Percentiles rank a stretch among this genome's conserved stretches.
These are phyloP conservation scores for Synergus japonicus DNA, from an alignment of 2,888 invertebrate species.

Conservation along the genomic window DNA sequence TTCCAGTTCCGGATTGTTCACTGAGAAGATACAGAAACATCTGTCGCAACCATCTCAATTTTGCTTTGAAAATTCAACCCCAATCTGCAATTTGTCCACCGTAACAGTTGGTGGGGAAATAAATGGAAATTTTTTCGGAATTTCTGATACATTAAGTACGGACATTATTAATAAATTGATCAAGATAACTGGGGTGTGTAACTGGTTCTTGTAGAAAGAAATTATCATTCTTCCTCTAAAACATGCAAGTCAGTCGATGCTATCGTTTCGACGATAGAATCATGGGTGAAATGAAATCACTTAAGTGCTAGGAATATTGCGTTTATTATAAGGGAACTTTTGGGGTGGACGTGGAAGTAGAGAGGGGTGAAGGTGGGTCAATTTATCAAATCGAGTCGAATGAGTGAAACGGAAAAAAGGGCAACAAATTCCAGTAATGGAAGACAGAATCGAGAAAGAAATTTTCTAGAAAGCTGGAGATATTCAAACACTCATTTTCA, in stretches of 20 bases:
- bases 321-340: background rate
- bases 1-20: slow-evolving; percentile 54
- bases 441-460: background rate
- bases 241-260: slow-evolving; percentile 32
- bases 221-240: background rate
- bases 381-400: slow-evolving; percentile 5
- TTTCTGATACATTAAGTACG: too few relatives aligned
- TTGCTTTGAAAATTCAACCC: background rate
- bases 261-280: slow-evolving; percentile 11
- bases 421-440: background rate
- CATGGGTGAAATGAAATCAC: background rate
- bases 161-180: background rate
- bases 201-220: background rate
- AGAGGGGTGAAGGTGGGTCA: background rate
- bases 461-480: background rate
- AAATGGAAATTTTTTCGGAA: too few relatives aligned
- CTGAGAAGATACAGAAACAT: slow-evolving; percentile 22
- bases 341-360: background rate
- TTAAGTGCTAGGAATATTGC: background rate
- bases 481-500: slow-evolving; percentile 11
- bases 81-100: background rate
- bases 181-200: background rate
- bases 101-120: too few relatives aligned
- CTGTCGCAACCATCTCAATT: background rate
- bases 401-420: background rate